A percentile compares a stretch with the other conserved stretches of the same genome.
These are phyloP conservation scores for Tetragonisca angustula DNA, from an alignment of 2,888 invertebrate genomes.

Conservation along the genomic window DNA sequence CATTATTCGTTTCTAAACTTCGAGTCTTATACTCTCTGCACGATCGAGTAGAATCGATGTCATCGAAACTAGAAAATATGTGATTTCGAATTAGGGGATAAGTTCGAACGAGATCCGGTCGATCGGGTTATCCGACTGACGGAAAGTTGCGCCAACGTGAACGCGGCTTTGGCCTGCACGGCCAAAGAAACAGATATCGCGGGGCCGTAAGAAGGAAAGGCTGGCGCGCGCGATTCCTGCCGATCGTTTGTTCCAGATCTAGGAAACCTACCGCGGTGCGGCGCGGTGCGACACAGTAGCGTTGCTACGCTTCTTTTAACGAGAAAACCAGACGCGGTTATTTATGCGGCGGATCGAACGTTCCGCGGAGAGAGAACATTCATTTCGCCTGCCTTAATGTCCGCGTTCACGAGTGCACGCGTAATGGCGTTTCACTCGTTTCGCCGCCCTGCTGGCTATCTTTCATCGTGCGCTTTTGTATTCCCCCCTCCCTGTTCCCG, in stretches of 20 bases:
- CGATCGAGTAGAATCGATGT: too few species aligned
- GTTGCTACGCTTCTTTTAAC: slow-evolving; percentile 58
- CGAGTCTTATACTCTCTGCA: too few species aligned
- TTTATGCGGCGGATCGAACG: slow-evolving; percentile 51
- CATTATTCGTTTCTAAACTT: too few species aligned
- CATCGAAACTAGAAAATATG: too few species aligned
- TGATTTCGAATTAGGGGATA: too few species aligned
- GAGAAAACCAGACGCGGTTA: slow-evolving; percentile 40
- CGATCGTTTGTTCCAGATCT: slow-evolving; percentile 69
- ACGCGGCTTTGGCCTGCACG: background rate
- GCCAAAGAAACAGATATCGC: slow-evolving; percentile 49
- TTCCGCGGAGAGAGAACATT: slow-evolving; percentile 37
- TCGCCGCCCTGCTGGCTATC: slow-evolving; percentile 42
- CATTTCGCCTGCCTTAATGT: slow-evolving; percentile 48
- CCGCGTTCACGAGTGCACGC: slow-evolving; percentile 40
- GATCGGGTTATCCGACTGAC: too few species aligned
- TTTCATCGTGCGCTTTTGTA: slow-evolving; percentile 59
- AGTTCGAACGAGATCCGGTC: too few species aligned
- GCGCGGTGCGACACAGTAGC: slow-evolving; percentile 47
- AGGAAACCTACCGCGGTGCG: slow-evolving; percentile 64
- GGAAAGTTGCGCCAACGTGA: background rate
- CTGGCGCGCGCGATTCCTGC: slow-evolving; percentile 54
- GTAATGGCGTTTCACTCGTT: slow-evolving; percentile 50
- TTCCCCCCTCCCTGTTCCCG: slow-evolving; percentile 40
- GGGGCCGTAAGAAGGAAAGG: slow-evolving; percentile 46